Base-by-base conservation (phyloP, 1,140 invertebrate genomes). In the Cecropterus lyciades region DNA sequence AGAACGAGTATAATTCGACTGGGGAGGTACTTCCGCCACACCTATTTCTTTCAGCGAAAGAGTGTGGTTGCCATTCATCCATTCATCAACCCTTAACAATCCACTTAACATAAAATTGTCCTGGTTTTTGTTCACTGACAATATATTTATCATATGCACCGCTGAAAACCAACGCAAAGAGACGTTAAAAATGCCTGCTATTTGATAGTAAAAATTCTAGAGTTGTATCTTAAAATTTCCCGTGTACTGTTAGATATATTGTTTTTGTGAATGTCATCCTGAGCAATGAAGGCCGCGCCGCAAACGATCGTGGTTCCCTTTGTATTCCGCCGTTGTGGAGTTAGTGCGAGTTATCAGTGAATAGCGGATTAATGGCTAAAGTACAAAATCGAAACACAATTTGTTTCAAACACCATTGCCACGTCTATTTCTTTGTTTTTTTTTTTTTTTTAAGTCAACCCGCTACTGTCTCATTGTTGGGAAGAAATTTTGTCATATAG, bases 181-280 rank as follows among this genome's bases (percentile, higher is more conserved):
- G 0, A 37, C 9, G 16, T 46, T 24, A 57, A 45, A n/a, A 30
- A 4, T 6, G 6, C 30, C 9, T 33, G 0, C 0, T 33, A 33
- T 33, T 33, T 9, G n/a, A n/a, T n/a, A n/a, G 30, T 10, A 7
- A 33, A 33, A 8, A 33, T 9, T 33, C 30, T 33, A 33, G 3
- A 33, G 55, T 70, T 53, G 40, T 70, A 72, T 85, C 77, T 83
- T 45, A 27, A 59, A 55, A 65, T 78, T 75, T 57, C 33, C 13
- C 62, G 16, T 84, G 69, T 86, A 80, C 78, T 77, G 51, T 40
- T 67, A 53, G 40, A 67, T 65, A 80, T 85, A 87, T 90, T 90
- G 87, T 90, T 89, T 90, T 89, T 90, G 78, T 89, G 81, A 84
- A 87, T 90, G 86, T 90, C 87, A 90, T 90, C 86, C 68, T 73